Conservation (phyloP, 2,888 invertebrate genomes). For the Metacarcinus magister region DNA sequence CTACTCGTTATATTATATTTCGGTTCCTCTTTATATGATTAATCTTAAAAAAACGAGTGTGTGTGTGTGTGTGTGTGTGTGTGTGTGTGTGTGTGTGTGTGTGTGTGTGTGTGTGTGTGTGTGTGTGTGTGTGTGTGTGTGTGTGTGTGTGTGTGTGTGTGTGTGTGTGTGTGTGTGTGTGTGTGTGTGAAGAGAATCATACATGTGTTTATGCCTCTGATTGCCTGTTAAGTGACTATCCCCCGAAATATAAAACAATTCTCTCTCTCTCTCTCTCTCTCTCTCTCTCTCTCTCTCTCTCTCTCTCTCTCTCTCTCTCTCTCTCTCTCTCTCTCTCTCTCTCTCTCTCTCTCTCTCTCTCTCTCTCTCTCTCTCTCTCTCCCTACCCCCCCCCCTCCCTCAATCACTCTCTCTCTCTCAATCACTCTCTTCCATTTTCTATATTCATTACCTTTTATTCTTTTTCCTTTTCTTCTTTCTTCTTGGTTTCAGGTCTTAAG, state of each 20-base stretch:
- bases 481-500: no score
- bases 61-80: no score
- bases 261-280: no score
- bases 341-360: neutral
- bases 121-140: neutral
- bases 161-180: slow-evolving; percentile 46
- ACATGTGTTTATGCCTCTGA: neutral
- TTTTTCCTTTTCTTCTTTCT: neutral
- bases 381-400: neutral
- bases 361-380: slow-evolving; percentile 23
- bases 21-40: no score
- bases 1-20: no score
- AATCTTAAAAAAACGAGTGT: no score
- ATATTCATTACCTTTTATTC: neutral
- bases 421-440: neutral
- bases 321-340: no score
- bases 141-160: slow-evolving; percentile 14
- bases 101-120: neutral
- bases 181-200: neutral
- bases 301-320: no score
- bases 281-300: no score
- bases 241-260: no score
- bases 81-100: neutral
- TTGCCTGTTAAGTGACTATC: no score
- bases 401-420: neutral